These are phyloP conservation scores for Agrenia bidenticulata DNA, from an alignment of 2,888 invertebrate genomes.

Conservation along the genomic window DNA sequence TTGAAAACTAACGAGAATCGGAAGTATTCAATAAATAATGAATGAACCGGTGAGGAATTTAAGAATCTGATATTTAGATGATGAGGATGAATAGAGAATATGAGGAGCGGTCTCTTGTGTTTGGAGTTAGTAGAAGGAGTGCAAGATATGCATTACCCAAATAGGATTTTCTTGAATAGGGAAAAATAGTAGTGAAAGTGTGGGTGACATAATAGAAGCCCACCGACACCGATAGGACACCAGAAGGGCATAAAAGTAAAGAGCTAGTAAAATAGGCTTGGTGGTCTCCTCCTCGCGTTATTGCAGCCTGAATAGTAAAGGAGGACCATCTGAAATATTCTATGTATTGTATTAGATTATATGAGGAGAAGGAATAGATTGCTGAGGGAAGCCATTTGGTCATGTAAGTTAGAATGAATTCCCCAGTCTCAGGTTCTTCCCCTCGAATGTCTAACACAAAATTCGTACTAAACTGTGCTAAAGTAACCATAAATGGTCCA, in stretches of 20 bases:
- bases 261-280: constrained; percentile 3
- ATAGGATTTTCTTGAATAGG: no score
- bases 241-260: constrained; percentile 15
- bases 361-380: constrained; percentile 15
- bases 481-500: constrained; percentile 36
- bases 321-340: not conserved
- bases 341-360: constrained; percentile 4
- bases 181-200: no score
- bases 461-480: constrained; percentile 29
- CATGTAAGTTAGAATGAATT: constrained; percentile 22
- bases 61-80: no score
- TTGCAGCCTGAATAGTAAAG: not conserved
- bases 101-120: no score
- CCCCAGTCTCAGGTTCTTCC: constrained; percentile 11
- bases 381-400: constrained; percentile 22
- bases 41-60: no score
- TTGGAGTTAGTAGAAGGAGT: no score
- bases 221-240: no score
- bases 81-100: no score
- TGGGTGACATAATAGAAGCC: no score
- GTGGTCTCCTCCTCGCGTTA: not conserved
- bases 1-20: no score
- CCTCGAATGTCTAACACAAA: constrained; percentile 14
- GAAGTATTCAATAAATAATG: no score
- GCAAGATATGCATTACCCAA: no score